phyloP scores from a whole-genome alignment of 2,797 vertebrate species.

The Capromys pilorides region DNA sequence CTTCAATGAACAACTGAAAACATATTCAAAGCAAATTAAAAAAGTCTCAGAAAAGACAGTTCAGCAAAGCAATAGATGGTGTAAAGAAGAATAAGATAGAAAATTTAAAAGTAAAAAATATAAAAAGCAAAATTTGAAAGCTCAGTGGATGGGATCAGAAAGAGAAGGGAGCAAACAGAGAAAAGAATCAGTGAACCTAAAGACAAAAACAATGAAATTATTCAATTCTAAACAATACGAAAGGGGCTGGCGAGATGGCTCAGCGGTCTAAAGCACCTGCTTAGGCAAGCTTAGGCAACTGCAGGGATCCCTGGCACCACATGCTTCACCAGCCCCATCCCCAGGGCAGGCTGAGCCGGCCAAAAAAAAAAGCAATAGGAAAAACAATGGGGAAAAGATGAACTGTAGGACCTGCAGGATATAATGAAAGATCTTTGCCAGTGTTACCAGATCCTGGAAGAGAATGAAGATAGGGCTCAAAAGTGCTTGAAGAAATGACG shows the following conservation, averaged over 20 bases:
- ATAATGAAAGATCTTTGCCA: neutral
- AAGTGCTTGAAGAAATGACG: neutral
- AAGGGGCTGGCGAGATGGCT: neutral
- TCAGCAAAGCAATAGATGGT: neutral
- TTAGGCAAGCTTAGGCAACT: too few species aligned
- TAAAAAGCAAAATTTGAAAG: neutral
- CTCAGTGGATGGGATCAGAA: neutral
- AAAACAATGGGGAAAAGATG: neutral
- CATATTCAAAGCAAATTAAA: neutral
- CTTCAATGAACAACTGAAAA: neutral
- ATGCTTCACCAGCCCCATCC: too few species aligned
- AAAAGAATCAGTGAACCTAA: neutral
- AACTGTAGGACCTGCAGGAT: neutral
- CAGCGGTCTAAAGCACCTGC: too few species aligned
- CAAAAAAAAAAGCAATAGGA: neutral
- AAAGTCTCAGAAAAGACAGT: neutral
- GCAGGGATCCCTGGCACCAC: too few species aligned
- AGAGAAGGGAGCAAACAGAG: neutral
- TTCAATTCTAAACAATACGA: neutral
- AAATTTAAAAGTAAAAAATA: neutral
- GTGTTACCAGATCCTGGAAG: neutral
- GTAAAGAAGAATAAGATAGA: neutral
- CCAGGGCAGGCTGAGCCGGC: too few species aligned
- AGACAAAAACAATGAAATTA: neutral
- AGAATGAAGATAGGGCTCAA: neutral